Percentiles rank a stretch among this genome's conserved stretches.
phyloP scores from a whole-genome alignment of 92 coral and sea anemone genomes.

The Plumapathes pennacea region DNA sequence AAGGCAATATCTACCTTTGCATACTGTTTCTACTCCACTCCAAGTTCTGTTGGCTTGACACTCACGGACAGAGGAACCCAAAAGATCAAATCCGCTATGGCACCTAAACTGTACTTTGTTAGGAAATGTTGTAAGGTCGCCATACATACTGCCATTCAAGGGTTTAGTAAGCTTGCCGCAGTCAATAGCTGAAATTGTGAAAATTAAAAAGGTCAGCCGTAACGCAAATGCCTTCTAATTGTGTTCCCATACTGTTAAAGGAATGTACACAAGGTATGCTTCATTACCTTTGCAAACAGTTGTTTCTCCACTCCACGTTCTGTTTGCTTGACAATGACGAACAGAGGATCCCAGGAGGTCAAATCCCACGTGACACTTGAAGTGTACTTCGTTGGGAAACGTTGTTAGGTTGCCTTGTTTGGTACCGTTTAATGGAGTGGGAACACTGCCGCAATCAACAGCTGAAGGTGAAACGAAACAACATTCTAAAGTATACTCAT shows the following conservation, averaged over 20 bases:
- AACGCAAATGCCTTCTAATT: not conserved
- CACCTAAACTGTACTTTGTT: not conserved
- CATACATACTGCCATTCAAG: conserved; percentile 12
- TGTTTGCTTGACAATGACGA: conserved; percentile 54
- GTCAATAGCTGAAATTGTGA: conserved; percentile 9
- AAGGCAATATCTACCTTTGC: conserved; percentile 1
- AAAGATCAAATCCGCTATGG: conserved; percentile 16
- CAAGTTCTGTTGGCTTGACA: conserved; percentile 28
- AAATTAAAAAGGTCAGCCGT: not conserved
- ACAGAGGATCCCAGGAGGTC: conserved; percentile 41
- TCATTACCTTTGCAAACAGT: conserved; percentile 45
- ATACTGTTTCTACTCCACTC: conserved; percentile 9
- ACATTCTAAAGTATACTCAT: no score
- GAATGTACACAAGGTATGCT: not conserved
- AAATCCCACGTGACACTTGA: conserved; percentile 53
- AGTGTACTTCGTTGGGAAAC: conserved; percentile 37
- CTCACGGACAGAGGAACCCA: conserved; percentile 3
- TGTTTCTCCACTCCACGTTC: conserved; percentile 55
- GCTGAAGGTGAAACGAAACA: conserved; percentile 16
- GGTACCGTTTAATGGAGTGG: conserved; percentile 30
- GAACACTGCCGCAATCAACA: conserved; percentile 48
- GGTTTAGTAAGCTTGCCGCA: conserved; percentile 42
- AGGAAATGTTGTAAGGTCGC: conserved; percentile 9
- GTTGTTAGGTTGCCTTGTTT: conserved; percentile 24
- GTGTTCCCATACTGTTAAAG: not conserved